Evolutionary conservation across 2,888 invertebrate genomes (phyloP).

Genomic region (Heliconius ethilla): DNA sequence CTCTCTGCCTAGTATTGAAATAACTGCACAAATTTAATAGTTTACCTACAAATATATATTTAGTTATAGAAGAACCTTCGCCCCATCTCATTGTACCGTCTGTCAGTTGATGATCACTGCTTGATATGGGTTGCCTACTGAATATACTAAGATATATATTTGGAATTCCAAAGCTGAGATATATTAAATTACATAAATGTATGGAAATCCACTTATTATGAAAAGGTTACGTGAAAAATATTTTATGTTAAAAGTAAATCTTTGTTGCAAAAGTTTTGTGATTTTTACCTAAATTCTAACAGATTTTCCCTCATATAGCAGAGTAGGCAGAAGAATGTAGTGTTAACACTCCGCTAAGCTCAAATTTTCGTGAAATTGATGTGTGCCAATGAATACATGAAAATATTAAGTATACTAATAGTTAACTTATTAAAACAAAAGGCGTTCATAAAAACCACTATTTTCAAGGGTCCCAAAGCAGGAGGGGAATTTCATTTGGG

Average conservation of each 20-base stretch:
- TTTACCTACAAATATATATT: neutral
- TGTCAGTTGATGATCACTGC: constrained; percentile 40
- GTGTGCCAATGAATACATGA: too few relatives aligned
- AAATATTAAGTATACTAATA: too few relatives aligned
- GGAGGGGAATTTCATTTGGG: constrained; percentile 35
- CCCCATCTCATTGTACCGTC: constrained; percentile 26
- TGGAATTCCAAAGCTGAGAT: constrained; percentile 24
- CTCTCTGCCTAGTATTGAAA: too few relatives aligned
- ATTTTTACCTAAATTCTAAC: neutral
- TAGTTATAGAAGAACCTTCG: neutral
- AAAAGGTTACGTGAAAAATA: constrained; percentile 8
- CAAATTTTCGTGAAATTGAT: too few relatives aligned
- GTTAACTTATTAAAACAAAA: neutral
- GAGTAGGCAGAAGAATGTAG: neutral
- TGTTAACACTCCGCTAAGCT: neutral
- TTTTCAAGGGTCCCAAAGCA: constrained; percentile 19
- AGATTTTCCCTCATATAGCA: neutral
- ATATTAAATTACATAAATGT: constrained; percentile 33
- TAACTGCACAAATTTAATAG: neutral
- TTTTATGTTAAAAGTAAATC: neutral
- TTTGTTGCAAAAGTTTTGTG: neutral
- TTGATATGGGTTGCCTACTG: constrained; percentile 40
- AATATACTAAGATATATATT: constrained; percentile 32
- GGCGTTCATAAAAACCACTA: neutral
- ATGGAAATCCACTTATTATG: constrained; percentile 27